Conservation (phyloP, 1,140 invertebrate species). For the Ladona fulva region DNA sequence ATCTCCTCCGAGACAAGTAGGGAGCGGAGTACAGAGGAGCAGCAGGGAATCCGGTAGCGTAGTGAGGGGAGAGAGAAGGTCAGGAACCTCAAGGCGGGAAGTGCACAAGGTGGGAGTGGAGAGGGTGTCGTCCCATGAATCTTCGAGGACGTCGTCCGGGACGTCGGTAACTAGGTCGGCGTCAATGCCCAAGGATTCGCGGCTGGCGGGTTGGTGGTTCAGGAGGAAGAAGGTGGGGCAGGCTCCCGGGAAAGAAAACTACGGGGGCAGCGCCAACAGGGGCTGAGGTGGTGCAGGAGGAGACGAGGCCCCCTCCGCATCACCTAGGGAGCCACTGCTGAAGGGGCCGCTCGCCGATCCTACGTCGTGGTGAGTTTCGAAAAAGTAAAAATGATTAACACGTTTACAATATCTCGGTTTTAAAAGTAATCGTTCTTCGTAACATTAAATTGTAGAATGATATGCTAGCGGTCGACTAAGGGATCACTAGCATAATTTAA, state of each 20-base stretch:
- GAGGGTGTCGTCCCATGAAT: slow-evolving; percentile 16
- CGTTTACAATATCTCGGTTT: no score
- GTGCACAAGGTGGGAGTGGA: not conserved
- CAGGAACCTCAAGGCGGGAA: not conserved
- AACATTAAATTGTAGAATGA: no score
- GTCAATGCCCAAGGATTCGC: slow-evolving; percentile 31
- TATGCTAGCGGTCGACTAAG: no score
- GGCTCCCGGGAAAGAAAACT: slow-evolving; percentile 19
- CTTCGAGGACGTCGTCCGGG: slow-evolving; percentile 15
- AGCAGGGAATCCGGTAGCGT: not conserved
- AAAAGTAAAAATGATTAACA: no score
- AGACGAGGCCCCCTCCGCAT: not conserved
- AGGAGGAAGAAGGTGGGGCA: slow-evolving; percentile 23
- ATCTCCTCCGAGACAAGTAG: not conserved
- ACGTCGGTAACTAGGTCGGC: slow-evolving; percentile 28
- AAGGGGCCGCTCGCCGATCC: not conserved
- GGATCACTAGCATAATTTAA: no score
- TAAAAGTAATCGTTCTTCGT: no score
- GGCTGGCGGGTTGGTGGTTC: slow-evolving; percentile 30
- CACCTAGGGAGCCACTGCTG: not conserved
- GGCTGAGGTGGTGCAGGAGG: not conserved
- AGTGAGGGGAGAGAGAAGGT: not conserved
- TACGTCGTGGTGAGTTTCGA: not conserved
- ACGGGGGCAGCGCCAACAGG: not conserved
- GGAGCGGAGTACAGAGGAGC: not conserved